Percentiles rank a stretch among this genome's conserved stretches.
Evolutionary conservation across 2,113 vertebrate species (phyloP).

Genomic region (Percina caprodes): DNA sequence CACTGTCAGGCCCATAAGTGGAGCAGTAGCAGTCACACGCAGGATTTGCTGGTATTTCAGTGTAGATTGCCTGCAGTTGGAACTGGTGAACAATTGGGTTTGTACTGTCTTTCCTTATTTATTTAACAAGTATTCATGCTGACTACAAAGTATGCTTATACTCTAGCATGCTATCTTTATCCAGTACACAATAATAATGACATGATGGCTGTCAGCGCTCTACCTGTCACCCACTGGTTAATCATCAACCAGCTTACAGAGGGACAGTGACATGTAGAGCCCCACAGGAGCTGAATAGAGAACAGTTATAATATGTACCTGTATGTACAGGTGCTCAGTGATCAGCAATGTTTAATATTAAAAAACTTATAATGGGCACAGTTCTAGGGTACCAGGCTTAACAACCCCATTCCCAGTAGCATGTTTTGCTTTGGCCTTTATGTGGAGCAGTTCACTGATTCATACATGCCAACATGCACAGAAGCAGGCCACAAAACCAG

Average conservation of each 20-base stretch:
- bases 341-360: constrained; percentile 8
- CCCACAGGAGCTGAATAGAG: constrained; percentile 11
- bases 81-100: constrained; percentile 18
- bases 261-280: constrained; percentile 24
- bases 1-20: constrained; percentile 2
- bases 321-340: constrained; percentile 2
- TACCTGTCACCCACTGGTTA: constrained; percentile 37
- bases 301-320: constrained; percentile 23
- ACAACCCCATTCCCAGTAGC: neutral
- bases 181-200: constrained; percentile 30
- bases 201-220: constrained; percentile 16
- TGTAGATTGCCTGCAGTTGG: constrained; percentile 2
- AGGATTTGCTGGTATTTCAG: constrained; percentile 7
- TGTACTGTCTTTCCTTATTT: constrained; percentile 15
- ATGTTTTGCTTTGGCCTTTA: neutral
- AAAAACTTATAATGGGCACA: neutral
- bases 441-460: constrained; percentile 25
- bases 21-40: neutral
- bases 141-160: constrained; percentile 33
- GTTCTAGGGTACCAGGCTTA: neutral
- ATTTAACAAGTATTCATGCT: constrained; percentile 39
- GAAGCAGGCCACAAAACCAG: constrained; percentile 42
- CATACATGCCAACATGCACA: constrained; percentile 33
- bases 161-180: constrained; percentile 27
- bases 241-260: constrained; percentile 26